phyloP scores from a whole-genome alignment of 1,140 invertebrate species.

The Chlorops oryzae region DNA sequence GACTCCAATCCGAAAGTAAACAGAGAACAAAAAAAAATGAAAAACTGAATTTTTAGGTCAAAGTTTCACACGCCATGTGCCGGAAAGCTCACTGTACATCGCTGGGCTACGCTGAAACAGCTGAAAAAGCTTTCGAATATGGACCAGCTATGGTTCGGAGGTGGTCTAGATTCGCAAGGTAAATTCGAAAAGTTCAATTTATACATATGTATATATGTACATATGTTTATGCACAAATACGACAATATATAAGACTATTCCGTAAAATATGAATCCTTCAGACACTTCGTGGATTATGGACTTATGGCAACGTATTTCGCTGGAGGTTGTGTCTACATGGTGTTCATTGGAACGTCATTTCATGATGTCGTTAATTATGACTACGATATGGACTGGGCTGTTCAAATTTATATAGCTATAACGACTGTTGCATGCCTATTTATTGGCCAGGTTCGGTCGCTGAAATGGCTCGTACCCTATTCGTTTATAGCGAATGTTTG shows the following conservation, averaged over 20 bases:
- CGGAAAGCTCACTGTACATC: slow-evolving; percentile 59
- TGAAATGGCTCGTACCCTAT: slow-evolving; percentile 70
- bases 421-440: slow-evolving; percentile 37
- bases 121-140: slow-evolving; percentile 65
- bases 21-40: too few relatives aligned
- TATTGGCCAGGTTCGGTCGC: slow-evolving; percentile 54
- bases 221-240: too few relatives aligned
- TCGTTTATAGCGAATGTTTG: slow-evolving; percentile 65
- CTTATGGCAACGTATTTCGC: slow-evolving; percentile 61
- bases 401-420: slow-evolving; percentile 42
- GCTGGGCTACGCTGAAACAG: slow-evolving; percentile 72
- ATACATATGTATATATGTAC: too few relatives aligned
- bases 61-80: slow-evolving; percentile 67
- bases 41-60: too few relatives aligned
- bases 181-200: slow-evolving; percentile 42
- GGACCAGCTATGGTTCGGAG: slow-evolving; percentile 59
- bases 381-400: slow-evolving; percentile 30
- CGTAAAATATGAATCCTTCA: too few relatives aligned
- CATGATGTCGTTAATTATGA: slow-evolving; percentile 57
- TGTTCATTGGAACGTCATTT: slow-evolving; percentile 64
- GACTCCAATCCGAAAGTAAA: too few relatives aligned
- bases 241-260: too few relatives aligned
- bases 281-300: slow-evolving; percentile 59
- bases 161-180: slow-evolving; percentile 57
- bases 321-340: slow-evolving; percentile 69